Percentiles rank a stretch among this genome's conserved stretches.
These are phyloP conservation scores for Chloroceryle amazona DNA, from an alignment of 2,797 vertebrate species.

Conservation along the genomic window DNA sequence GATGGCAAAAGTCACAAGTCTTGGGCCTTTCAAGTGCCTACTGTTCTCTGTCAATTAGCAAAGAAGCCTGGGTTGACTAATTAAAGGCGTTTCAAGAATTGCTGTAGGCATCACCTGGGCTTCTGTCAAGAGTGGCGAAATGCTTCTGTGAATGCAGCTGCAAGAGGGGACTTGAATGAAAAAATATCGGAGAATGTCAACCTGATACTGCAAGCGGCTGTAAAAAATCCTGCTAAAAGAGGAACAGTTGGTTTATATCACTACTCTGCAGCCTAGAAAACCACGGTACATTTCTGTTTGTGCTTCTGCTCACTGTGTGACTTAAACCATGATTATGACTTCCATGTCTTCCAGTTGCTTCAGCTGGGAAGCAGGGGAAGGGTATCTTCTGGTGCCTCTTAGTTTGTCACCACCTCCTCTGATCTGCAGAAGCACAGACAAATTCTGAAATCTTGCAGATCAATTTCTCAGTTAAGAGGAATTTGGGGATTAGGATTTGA, in stretches of 20 bases:
- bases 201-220: constrained; percentile 6
- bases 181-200: neutral
- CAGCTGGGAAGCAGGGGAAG: neutral
- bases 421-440: neutral
- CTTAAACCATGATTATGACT: constrained; percentile 4
- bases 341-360: constrained; percentile 41
- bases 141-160: neutral
- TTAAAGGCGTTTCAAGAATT: neutral
- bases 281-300: neutral
- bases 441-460: constrained; percentile 5
- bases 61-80: neutral
- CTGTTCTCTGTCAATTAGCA: neutral
- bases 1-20: neutral
- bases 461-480: neutral
- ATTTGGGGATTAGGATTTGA: neutral
- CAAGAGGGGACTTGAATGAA: neutral
- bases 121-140: neutral
- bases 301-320: constrained; percentile 12
- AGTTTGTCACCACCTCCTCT: neutral
- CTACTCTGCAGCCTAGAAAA: neutral
- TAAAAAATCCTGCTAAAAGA: constrained; percentile 1
- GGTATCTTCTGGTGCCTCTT: neutral
- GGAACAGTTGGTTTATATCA: neutral
- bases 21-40: neutral
- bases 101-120: neutral